Conservation (phyloP, 2,888 invertebrate species). For the Bunonema sp. region DNA sequence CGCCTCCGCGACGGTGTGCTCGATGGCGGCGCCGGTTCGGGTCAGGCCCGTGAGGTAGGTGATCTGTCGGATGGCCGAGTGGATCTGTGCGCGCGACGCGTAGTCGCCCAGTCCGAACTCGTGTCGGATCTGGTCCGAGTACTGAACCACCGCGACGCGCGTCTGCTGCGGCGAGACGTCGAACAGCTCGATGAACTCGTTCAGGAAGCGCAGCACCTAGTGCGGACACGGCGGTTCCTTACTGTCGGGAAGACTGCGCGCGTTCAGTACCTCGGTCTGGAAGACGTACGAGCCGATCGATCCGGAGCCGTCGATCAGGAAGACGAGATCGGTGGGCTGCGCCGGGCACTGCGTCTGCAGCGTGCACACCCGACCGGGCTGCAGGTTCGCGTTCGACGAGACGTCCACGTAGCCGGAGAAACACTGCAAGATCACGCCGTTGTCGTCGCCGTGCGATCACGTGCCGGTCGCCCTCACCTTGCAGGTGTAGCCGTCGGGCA, state of each 20-base stretch:
- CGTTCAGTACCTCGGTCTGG: conserved; percentile 22
- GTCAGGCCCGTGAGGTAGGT: conserved; percentile 29
- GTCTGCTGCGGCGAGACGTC: conserved; percentile 32
- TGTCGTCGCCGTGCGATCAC: conserved; percentile 5
- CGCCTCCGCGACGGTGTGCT: conserved; percentile 30
- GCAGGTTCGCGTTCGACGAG: conserved; percentile 32
- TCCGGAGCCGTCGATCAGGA: conserved; percentile 39
- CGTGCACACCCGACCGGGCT: conserved; percentile 40
- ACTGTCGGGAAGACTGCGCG: neutral
- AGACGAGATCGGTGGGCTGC: conserved; percentile 38
- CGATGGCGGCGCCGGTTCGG: conserved; percentile 35
- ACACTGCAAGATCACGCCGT: conserved; percentile 3
- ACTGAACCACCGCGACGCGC: conserved; percentile 33
- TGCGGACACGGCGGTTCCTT: neutral
- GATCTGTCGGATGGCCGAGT: conserved; percentile 1
- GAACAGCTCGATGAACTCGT: conserved; percentile 38
- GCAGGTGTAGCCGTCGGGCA: conserved; percentile 13
- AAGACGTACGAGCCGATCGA: conserved; percentile 37
- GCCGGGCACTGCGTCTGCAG: conserved; percentile 34
- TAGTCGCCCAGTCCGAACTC: conserved; percentile 32
- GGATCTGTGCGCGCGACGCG: conserved; percentile 5
- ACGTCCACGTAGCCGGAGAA: conserved; percentile 35
- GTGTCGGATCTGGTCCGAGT: conserved; percentile 38
- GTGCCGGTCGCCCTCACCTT: neutral
- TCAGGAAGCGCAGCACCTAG: conserved; percentile 25